Evolutionary conservation across 2,113 vertebrate genomes (phyloP).

Genomic region (Sakesphorus luctuosus): DNA sequence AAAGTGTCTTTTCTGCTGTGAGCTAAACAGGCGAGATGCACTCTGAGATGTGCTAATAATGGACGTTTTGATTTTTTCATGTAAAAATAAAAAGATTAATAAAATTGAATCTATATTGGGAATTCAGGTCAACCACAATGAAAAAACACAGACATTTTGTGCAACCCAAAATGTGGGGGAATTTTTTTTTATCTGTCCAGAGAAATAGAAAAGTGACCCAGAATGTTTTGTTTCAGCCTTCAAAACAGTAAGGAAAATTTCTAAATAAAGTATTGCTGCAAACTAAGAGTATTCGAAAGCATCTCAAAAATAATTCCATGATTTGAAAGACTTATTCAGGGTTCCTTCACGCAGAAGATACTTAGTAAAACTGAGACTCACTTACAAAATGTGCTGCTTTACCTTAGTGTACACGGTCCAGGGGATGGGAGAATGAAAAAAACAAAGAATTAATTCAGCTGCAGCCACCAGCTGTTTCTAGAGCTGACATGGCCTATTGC

Average conservation of each 20-base stretch:
- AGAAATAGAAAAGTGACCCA: background rate
- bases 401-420: background rate
- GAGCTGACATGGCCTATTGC: background rate
- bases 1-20: background rate
- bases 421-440: background rate
- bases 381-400: background rate
- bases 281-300: background rate
- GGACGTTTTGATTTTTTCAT: background rate
- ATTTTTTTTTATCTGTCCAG: background rate
- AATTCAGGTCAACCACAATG: constrained; percentile 15
- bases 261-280: background rate
- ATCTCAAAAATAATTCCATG: background rate
- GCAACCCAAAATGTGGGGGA: background rate
- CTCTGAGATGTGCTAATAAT: background rate
- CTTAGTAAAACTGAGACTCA: background rate
- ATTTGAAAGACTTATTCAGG: background rate
- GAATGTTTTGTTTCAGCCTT: background rate
- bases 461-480: background rate
- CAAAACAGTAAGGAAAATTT: background rate
- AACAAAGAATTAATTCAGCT: background rate
- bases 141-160: background rate
- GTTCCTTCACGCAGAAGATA: background rate
- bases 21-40: background rate
- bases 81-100: background rate
- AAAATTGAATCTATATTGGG: background rate